phyloP scores from a whole-genome alignment of 2,113 vertebrate genomes.

The Rhinopomastus cyanomelas region DNA sequence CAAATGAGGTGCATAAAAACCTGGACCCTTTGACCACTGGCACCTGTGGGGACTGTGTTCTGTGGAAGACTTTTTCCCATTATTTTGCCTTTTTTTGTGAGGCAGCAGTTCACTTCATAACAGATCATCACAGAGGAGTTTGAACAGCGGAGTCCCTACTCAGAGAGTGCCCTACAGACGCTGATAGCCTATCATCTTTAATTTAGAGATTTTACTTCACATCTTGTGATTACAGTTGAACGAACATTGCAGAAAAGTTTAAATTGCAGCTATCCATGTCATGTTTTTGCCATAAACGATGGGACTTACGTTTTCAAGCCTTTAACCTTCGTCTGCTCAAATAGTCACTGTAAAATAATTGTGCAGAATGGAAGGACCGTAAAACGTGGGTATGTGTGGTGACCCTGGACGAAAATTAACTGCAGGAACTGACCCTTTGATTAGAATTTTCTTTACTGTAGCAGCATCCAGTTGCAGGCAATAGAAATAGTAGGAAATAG shows the following conservation, averaged over 20 bases:
- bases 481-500: background rate
- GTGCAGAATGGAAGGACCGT: background rate
- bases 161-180: conserved; percentile 39
- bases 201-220: conserved; percentile 52
- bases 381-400: background rate
- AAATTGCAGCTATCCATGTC: conserved; percentile 38
- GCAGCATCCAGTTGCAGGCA: background rate
- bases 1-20: background rate
- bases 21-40: background rate
- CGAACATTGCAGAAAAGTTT: conserved; percentile 37
- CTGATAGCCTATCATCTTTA: conserved; percentile 52
- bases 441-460: background rate
- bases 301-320: conserved; percentile 5
- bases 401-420: background rate
- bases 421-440: background rate
- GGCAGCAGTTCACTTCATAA: conserved; percentile 19
- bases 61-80: background rate
- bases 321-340: conserved; percentile 36
- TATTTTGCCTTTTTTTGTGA: conserved; percentile 29
- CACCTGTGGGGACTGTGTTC: background rate
- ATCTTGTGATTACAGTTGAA: conserved; percentile 55
- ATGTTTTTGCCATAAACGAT: conserved; percentile 26
- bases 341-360: conserved; percentile 18
- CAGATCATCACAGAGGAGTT: conserved; percentile 15
- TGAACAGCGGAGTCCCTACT: conserved; percentile 9